phyloP scores from a whole-genome alignment of 2,888 invertebrate genomes.

The Noctua pronuba region DNA sequence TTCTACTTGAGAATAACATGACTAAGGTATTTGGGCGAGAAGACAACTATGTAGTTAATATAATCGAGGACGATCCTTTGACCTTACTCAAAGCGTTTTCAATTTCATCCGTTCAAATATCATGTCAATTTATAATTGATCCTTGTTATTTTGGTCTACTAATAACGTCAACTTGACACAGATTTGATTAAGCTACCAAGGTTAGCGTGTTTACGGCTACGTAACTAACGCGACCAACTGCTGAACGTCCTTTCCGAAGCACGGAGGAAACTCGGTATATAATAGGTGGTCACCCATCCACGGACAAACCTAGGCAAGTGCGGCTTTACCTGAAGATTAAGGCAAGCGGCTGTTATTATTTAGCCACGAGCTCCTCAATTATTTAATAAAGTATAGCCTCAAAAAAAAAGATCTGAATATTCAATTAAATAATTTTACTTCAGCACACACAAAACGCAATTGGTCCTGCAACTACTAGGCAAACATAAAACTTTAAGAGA shows the following conservation, averaged over 20 bases:
- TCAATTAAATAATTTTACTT: not conserved
- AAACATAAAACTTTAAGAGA: constrained; percentile 53
- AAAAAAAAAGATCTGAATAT: no score
- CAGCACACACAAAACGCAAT: not conserved
- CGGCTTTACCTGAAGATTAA: no score
- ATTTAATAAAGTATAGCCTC: no score
- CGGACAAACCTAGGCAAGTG: no score
- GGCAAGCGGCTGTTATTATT: no score
- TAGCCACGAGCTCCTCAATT: no score
- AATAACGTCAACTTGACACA: not conserved
- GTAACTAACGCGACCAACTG: no score
- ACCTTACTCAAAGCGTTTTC: not conserved
- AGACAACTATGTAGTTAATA: not conserved
- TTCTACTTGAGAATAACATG: not conserved
- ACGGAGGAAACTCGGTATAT: no score
- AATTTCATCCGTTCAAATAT: not conserved
- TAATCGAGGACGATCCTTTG: not conserved
- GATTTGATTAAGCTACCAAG: not conserved
- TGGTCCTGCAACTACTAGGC: constrained; percentile 12
- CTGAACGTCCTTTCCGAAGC: no score
- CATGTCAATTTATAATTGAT: constrained; percentile 20
- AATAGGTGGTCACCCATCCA: no score
- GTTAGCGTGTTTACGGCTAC: no score
- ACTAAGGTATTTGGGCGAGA: not conserved
- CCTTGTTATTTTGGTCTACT: not conserved